These are phyloP conservation scores for Lymantria dispar DNA, from an alignment of 2,888 invertebrate genomes.

Conservation along the genomic window DNA sequence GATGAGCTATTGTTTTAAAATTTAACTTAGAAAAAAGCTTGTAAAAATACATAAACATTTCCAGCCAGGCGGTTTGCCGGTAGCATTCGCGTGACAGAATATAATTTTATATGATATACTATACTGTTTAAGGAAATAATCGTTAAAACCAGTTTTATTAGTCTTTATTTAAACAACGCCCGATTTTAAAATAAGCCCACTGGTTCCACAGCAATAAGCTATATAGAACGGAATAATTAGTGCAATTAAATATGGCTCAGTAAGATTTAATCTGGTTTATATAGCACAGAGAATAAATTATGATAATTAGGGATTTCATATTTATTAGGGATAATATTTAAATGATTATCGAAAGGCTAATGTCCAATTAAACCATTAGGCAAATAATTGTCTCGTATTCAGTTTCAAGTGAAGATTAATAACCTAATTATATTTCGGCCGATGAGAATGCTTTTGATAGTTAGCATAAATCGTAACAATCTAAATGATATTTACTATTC, in stretches of 20 bases:
- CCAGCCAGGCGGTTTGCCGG: background rate
- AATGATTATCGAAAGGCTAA: background rate
- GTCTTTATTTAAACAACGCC: constrained; percentile 18
- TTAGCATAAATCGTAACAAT: no score
- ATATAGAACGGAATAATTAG: constrained; percentile 10
- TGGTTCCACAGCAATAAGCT: constrained; percentile 11
- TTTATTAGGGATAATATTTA: background rate
- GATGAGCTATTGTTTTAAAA: no score
- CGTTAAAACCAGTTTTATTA: constrained; percentile 19
- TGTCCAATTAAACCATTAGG: background rate
- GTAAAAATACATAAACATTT: background rate
- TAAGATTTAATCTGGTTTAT: background rate
- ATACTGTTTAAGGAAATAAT: constrained; percentile 27
- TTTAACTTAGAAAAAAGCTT: background rate
- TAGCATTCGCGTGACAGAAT: constrained; percentile 25
- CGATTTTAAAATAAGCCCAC: constrained; percentile 17
- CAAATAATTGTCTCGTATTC: background rate
- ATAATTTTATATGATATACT: constrained; percentile 28
- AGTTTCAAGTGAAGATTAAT: background rate
- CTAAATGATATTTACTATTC: no score
- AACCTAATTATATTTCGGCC: no score
- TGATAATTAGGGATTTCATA: background rate
- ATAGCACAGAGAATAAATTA: background rate
- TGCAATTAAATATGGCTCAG: constrained; percentile 11
- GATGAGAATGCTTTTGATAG: background rate